Evolutionary conservation across 2,797 vertebrate species (phyloP), one percentile per base, ranked within the genome.

Genomic region (Eurystomus glaucurus): DNA sequence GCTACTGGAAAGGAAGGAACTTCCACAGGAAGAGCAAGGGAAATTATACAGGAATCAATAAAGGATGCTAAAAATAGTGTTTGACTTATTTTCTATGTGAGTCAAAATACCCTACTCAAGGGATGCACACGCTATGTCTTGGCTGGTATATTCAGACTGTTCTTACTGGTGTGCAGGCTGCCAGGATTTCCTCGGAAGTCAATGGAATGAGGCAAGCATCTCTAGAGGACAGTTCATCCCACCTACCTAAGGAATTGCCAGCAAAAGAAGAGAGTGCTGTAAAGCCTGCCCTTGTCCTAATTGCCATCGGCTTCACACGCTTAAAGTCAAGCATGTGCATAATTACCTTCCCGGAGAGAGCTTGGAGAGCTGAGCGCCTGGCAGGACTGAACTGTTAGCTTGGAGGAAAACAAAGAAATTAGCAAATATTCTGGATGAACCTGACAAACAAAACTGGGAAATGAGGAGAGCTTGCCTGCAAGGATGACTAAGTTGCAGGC

Each of bases 1-100:
- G 61, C 72, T 95, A 80, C 89, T 97, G 92, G 79, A 95, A 95
- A 97, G 95, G 95, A 96, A 96, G 93, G 96, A 97, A 97, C 87
- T 97, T 96, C 93, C 90, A 94, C 94, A 96, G 96, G 96, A 97
- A 97, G 85, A 82, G 69, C 92, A 93, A 94, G 87, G 96, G 97
- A 98, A 97, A 96, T 97, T 81, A 94, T 97, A 96, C 97, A 97
- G 95, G 96, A 98, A 97, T 97, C 94, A 97, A 96, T 97, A 95
- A 92, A 97, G 75, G 33, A 62, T 77, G 58, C 89, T 94, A 91
- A 96, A 95, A 97, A 97, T 93, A 97, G 64, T 20, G 6, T 51
- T 84, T 82, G 72, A 85, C 90, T 92, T 95, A 22, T 87, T 86
- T 70, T 77, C 66, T 21, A 19, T 72, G 41, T 72, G 58, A 96